Evolutionary conservation across 2,888 invertebrate genomes (phyloP).

Genomic region (Pollenia labialis): DNA sequence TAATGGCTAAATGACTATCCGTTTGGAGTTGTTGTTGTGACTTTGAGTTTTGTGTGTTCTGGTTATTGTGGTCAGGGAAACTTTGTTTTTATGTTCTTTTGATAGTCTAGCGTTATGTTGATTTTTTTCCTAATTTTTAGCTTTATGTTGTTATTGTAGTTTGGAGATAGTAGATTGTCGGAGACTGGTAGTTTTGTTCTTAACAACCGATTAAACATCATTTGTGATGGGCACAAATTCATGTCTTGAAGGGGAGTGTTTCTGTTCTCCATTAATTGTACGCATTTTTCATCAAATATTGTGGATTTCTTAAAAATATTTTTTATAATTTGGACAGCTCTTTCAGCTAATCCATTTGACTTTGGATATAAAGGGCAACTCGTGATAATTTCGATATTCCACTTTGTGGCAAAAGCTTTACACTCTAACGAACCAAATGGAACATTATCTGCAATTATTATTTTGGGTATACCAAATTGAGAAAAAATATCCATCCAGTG

Average conservation of each 20-base stretch:
- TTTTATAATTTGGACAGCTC: slow-evolving; percentile 26
- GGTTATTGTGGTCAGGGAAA: too few relatives aligned
- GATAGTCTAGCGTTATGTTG: too few relatives aligned
- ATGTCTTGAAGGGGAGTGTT: slow-evolving; percentile 19
- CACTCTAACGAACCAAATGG: slow-evolving; percentile 21
- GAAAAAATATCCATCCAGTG: neutral
- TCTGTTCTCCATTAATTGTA: slow-evolving; percentile 34
- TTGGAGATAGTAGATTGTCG: slow-evolving; percentile 4
- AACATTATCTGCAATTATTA: slow-evolving; percentile 2
- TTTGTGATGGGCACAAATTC: slow-evolving; percentile 16
- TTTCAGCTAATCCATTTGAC: slow-evolving; percentile 14
- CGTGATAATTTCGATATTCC: neutral
- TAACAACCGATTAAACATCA: slow-evolving; percentile 28
- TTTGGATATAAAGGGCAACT: neutral
- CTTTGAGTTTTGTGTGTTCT: too few relatives aligned
- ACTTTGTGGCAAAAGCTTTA: neutral
- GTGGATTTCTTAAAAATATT: slow-evolving; percentile 27
- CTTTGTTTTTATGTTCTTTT: too few relatives aligned
- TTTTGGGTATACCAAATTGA: slow-evolving; percentile 10
- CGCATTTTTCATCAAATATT: slow-evolving; percentile 12
- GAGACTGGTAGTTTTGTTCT: slow-evolving; percentile 32
- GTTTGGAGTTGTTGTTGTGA: too few relatives aligned
- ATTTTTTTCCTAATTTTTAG: slow-evolving; percentile 10
- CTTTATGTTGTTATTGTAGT: slow-evolving; percentile 17
- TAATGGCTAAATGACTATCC: too few relatives aligned